Evolutionary conservation across 2,113 vertebrate species (phyloP).

Genomic region (Panurus biarmicus): DNA sequence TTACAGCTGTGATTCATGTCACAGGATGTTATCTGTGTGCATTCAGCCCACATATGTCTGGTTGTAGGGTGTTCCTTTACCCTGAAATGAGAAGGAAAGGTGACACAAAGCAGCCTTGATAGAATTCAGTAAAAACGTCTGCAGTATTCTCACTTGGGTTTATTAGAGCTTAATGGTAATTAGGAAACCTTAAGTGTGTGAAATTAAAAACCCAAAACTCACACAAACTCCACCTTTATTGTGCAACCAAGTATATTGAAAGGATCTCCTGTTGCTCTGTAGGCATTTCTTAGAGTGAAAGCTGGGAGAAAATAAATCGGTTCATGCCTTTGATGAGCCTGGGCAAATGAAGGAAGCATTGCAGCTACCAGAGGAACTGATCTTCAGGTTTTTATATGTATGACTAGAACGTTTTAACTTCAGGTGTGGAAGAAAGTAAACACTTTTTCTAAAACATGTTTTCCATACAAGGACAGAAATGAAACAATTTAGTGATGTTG

Average conservation of each 20-base stretch:
- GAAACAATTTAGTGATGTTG: neutral
- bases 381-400: neutral
- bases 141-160: slow-evolving; percentile 23
- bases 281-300: neutral
- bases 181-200: slow-evolving; percentile 39
- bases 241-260: neutral
- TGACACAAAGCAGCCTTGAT: neutral
- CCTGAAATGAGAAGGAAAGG: neutral
- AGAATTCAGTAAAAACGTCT: slow-evolving; percentile 5
- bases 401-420: neutral
- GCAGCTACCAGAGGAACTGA: neutral
- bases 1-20: neutral
- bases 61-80: neutral
- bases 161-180: slow-evolving; percentile 50
- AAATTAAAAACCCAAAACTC: neutral
- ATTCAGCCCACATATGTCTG: neutral
- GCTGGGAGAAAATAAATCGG: neutral
- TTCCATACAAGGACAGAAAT: neutral
- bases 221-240: neutral
- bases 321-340: neutral
- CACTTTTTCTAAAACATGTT: neutral
- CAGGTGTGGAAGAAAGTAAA: neutral
- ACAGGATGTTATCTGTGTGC: no score
- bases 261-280: neutral
- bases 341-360: neutral